These are phyloP conservation scores for Cecidostiba fungosa DNA, from an alignment of 2,888 invertebrate species.

Conservation along the genomic window DNA sequence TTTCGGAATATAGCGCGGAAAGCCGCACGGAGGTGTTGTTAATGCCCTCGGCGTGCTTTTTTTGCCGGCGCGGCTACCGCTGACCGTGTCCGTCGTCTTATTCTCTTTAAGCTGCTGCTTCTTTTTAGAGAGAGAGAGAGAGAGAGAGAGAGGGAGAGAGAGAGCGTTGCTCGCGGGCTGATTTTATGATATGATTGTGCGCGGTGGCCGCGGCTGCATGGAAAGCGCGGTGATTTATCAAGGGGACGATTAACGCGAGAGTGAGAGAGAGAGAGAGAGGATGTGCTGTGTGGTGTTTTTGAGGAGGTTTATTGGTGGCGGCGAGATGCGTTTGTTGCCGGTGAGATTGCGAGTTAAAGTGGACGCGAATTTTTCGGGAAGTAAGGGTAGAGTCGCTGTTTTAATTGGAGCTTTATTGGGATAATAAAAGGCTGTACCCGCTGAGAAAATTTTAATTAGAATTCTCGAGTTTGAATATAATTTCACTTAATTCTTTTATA, in stretches of 20 bases:
- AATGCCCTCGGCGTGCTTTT: constrained; percentile 43
- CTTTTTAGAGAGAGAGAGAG: constrained; percentile 25
- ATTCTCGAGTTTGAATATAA: neutral
- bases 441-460: neutral
- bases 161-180: constrained; percentile 34
- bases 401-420: neutral
- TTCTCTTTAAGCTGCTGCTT: constrained; percentile 22
- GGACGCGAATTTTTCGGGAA: neutral
- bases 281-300: neutral
- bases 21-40: constrained; percentile 56
- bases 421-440: neutral
- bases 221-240: constrained; percentile 59
- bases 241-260: constrained; percentile 55
- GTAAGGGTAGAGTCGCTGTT: neutral
- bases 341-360: neutral
- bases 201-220: constrained; percentile 23
- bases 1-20: constrained; percentile 56
- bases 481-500: neutral
- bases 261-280: neutral
- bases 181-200: constrained; percentile 62
- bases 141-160: constrained; percentile 16
- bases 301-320: neutral
- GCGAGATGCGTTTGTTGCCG: too few species aligned
- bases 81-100: constrained; percentile 16
- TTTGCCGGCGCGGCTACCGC: constrained; percentile 12